A percentile compares a stretch with the other conserved stretches of the same genome.
These are phyloP conservation scores for Vireo griseus DNA, from an alignment of 2,797 vertebrate species.

Conservation along the genomic window DNA sequence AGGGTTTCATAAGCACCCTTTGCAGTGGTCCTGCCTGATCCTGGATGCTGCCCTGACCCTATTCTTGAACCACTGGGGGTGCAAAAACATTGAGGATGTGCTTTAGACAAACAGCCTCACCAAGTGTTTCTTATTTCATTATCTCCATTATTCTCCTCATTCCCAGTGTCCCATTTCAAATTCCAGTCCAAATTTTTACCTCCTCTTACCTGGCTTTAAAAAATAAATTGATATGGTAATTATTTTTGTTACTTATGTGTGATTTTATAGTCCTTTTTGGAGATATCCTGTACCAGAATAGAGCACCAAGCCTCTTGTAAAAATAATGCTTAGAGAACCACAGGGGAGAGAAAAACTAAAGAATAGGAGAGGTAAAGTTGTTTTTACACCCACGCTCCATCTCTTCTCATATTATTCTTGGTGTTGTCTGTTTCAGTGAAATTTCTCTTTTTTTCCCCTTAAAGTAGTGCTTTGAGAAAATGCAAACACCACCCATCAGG, in stretches of 20 bases:
- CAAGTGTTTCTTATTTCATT: neutral
- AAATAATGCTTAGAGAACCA: neutral
- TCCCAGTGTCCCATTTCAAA: neutral
- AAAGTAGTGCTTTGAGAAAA: neutral
- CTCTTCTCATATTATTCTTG: neutral
- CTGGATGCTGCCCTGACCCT: neutral
- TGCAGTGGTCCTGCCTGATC: neutral
- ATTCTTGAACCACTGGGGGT: accelerated
- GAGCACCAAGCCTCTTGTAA: neutral
- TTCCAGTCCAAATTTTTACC: neutral
- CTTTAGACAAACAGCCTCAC: neutral
- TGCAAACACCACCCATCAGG: neutral
- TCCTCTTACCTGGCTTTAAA: neutral
- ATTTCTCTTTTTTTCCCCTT: neutral
- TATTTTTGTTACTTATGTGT: neutral
- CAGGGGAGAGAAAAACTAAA: neutral
- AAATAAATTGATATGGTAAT: neutral
- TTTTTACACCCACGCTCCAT: neutral
- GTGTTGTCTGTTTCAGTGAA: neutral
- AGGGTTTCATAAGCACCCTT: neutral
- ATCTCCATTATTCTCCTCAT: neutral
- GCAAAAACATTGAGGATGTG: neutral
- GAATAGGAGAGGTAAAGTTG: neutral
- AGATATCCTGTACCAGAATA: neutral
- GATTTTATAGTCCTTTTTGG: neutral